Conservation (phyloP, 2,888 invertebrate genomes). For the Dryococelus australis region DNA sequence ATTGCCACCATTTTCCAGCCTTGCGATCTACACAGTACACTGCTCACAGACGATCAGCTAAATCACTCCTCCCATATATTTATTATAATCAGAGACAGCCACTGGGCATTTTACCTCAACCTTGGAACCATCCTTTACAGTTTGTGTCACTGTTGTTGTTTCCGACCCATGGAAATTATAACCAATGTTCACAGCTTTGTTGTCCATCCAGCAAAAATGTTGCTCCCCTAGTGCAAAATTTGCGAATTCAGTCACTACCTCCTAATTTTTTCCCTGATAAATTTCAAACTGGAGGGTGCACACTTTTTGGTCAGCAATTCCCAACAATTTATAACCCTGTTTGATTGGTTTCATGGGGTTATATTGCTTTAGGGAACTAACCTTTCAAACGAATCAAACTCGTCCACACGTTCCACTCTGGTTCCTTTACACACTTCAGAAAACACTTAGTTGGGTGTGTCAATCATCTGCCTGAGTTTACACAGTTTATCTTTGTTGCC, state of each 20-base stretch:
- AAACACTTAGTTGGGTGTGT: slow-evolving; percentile 35
- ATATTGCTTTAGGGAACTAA: slow-evolving; percentile 37
- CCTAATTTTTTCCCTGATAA: slow-evolving; percentile 33
- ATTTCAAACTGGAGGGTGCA: slow-evolving; percentile 47
- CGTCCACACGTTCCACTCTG: slow-evolving; percentile 35
- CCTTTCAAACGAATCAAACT: slow-evolving; percentile 37
- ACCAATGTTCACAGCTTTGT: too few relatives aligned
- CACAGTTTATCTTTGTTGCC: too few relatives aligned
- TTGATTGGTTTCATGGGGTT: too few relatives aligned
- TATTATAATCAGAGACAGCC: slow-evolving; percentile 23
- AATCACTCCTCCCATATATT: slow-evolving; percentile 33
- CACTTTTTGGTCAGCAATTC: slow-evolving; percentile 41
- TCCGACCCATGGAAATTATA: too few relatives aligned
- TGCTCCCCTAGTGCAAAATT: neutral
- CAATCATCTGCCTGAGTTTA: slow-evolving; percentile 34
- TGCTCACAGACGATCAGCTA: slow-evolving; percentile 22
- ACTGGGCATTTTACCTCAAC: too few relatives aligned
- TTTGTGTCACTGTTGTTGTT: too few relatives aligned
- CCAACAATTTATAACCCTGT: slow-evolving; percentile 45
- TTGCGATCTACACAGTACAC: slow-evolving; percentile 27
- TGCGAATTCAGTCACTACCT: neutral
- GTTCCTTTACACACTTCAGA: slow-evolving; percentile 35
- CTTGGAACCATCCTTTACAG: too few relatives aligned
- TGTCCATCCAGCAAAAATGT: slow-evolving; percentile 48
- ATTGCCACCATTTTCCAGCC: slow-evolving; percentile 36